Percentiles rank a stretch among this genome's conserved stretches.
These are phyloP conservation scores for Gerris lacustris DNA, from an alignment of 2,888 invertebrate species.

Conservation along the genomic window DNA sequence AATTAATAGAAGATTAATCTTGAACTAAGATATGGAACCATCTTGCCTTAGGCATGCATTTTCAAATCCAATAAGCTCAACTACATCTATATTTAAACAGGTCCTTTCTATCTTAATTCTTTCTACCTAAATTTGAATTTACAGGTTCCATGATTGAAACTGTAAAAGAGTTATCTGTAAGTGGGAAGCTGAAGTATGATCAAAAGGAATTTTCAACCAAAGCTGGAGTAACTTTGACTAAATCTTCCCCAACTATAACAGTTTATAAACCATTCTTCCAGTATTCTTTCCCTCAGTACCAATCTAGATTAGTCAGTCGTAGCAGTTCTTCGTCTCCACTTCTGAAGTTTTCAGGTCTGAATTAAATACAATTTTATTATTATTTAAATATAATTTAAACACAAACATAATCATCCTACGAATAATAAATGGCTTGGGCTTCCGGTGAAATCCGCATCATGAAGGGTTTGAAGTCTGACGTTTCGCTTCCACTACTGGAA, in stretches of 20 bases:
- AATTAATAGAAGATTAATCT: too few species aligned
- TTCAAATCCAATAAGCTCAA: too few species aligned
- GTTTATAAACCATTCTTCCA: conserved; percentile 57
- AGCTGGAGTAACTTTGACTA: conserved; percentile 50
- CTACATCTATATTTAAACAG: too few species aligned
- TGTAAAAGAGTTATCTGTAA: conserved; percentile 47
- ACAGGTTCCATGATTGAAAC: conserved; percentile 42
- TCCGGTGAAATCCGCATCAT: too few species aligned
- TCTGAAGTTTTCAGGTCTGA: neutral
- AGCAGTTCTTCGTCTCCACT: neutral
- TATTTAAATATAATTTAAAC: neutral
- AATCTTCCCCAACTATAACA: conserved; percentile 40
- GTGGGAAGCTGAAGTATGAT: conserved; percentile 47
- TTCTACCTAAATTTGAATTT: neutral
- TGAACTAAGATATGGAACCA: too few species aligned
- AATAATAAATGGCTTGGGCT: too few species aligned
- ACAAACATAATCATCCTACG: too few species aligned
- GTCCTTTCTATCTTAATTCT: too few species aligned
- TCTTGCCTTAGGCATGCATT: too few species aligned
- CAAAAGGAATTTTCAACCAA: conserved; percentile 48
- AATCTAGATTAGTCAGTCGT: neutral
- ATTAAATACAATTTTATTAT: neutral
- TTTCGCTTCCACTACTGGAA: too few species aligned
- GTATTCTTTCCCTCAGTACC: conserved; percentile 46
- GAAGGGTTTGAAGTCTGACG: too few species aligned